Base-by-base conservation (phyloP, 2,888 invertebrate species). In the Rotaria socialis region DNA sequence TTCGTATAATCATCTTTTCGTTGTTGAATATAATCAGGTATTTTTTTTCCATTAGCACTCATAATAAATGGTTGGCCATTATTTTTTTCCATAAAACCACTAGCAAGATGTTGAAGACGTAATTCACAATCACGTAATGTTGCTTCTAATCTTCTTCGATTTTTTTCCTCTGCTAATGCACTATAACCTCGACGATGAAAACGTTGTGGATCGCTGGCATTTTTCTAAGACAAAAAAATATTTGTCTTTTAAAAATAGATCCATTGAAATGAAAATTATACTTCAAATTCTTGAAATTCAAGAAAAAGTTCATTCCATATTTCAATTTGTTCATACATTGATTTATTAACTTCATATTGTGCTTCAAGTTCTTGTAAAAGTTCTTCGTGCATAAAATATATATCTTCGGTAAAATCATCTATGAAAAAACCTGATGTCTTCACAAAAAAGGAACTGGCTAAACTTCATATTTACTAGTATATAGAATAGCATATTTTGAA, bases 271-370 rank as follows among this genome's bases (percentile, higher is more conserved):
- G 35, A 27, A 11, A 27, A 7, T 16, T 67, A 67, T 43, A 75
- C 75, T 41, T 75, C 75, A 43, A 75, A 75, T 19, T 75, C 43
- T 75, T 75, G 75, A 75, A 43, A 75, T 75, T 75, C 75, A 75
- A 41, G 75, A 47, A 75, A 75, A 19, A 75, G 22, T 24, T 75
- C 75, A 75, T 75, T 47, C 75, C 75, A 75, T 24, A 43, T 43
- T 75, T 75, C 75, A 75, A 75, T 47, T 75, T 75, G 75, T 75
- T 75, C 75, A 75, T 75, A 75, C 43, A 75, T 75, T 43, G 75
- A 22, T 43, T 47, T 75, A 47, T 75, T 75, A 8, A 47, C 75
- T 75, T 75, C 75, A 24, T 75, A 75, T 75, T 75, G 41, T 19
- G 75, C 43, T 47, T 75, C 43, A 10, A 75, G 47, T 75, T 75